phyloP scores from a whole-genome alignment of 2,888 invertebrate species.

The Prosopocoilus inquinatus region DNA sequence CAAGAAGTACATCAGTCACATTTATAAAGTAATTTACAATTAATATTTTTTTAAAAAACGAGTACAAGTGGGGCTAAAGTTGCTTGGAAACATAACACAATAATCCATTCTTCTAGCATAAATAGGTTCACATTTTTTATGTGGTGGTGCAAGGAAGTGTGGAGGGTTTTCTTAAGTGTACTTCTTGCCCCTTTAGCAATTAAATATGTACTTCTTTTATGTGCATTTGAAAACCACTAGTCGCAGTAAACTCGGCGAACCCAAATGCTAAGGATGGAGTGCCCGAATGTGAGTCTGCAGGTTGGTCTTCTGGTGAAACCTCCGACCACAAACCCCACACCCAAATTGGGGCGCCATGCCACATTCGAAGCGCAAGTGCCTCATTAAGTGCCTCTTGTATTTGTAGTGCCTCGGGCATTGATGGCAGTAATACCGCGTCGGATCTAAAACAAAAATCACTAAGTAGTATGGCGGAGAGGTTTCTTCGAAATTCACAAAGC shows the following conservation, averaged over 20 bases:
- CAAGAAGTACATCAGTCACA: too few relatives aligned
- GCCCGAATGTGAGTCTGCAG: constrained; percentile 19
- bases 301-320: constrained; percentile 41
- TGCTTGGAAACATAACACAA: background rate
- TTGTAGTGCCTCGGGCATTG: constrained; percentile 17
- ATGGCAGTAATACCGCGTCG: constrained; percentile 11
- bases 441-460: constrained; percentile 11
- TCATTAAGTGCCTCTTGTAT: constrained; percentile 18
- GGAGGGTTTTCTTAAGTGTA: background rate
- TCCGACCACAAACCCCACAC: constrained; percentile 36
- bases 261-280: background rate
- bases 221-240: background rate
- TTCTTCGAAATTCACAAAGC: background rate
- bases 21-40: too few relatives aligned
- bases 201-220: background rate
- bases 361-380: constrained; percentile 30
- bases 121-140: background rate
- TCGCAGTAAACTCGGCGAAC: background rate
- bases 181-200: background rate
- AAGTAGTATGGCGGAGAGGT: background rate
- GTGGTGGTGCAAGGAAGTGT: background rate
- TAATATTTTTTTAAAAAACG: too few relatives aligned
- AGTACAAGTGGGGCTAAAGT: background rate
- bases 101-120: background rate
- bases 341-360: constrained; percentile 26